These are phyloP conservation scores for Harpagoxenus sublaevis DNA, from an alignment of 2,888 invertebrate genomes.

Conservation along the genomic window DNA sequence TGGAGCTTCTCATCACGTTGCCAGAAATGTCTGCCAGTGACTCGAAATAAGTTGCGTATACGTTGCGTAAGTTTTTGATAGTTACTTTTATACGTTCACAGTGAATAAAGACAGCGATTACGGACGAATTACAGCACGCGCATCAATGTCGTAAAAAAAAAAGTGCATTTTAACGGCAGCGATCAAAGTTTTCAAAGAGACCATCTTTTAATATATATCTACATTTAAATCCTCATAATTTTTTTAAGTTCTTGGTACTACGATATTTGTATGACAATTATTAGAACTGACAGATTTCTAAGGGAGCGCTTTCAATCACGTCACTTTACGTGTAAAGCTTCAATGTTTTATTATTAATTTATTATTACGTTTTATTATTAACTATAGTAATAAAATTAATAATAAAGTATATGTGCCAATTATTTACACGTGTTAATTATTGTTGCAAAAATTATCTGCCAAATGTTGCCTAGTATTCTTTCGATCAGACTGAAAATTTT, in stretches of 20 bases:
- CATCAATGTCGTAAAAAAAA: not conserved
- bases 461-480: not conserved
- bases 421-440: not conserved
- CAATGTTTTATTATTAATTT: not conserved
- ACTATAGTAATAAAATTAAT: too few species aligned
- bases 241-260: not conserved
- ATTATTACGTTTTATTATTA: too few species aligned
- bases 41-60: slow-evolving; percentile 53
- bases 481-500: not conserved
- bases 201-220: not conserved
- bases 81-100: not conserved
- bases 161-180: not conserved
- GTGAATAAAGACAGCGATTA: not conserved
- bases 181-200: not conserved
- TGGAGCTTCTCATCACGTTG: slow-evolving; percentile 52
- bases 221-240: not conserved
- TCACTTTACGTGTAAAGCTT: not conserved
- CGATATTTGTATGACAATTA: not conserved
- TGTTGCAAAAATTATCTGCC: not conserved
- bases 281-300: not conserved
- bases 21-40: slow-evolving; percentile 52
- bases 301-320: not conserved
- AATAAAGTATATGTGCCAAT: too few species aligned
- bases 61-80: slow-evolving; percentile 18
- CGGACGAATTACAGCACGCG: not conserved